These are phyloP conservation scores for Subacronicta megacephala DNA, from an alignment of 2,888 invertebrate species.

Conservation along the genomic window DNA sequence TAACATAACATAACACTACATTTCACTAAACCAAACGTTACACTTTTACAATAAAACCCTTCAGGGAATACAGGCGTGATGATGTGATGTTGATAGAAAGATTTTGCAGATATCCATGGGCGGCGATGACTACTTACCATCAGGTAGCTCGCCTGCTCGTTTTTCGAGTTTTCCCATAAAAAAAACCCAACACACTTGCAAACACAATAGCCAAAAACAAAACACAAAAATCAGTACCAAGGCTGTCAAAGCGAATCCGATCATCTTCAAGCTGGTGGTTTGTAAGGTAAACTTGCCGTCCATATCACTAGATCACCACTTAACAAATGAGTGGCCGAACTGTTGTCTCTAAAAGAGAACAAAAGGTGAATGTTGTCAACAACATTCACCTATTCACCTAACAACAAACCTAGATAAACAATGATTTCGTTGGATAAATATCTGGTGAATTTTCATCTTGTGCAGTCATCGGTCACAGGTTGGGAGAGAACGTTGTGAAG, in stretches of 20 bases:
- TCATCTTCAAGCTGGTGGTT: slow-evolving; percentile 58
- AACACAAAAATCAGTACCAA: slow-evolving; percentile 60
- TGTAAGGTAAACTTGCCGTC: slow-evolving; percentile 54
- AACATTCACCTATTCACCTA: too few relatives aligned
- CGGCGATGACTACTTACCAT: too few relatives aligned
- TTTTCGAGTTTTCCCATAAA: too few relatives aligned
- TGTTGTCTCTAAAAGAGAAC: slow-evolving; percentile 21
- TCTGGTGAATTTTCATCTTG: slow-evolving; percentile 5
- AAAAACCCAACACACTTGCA: too few relatives aligned
- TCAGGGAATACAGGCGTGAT: too few relatives aligned
- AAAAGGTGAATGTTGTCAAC: slow-evolving; percentile 37
- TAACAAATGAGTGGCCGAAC: slow-evolving; percentile 21
- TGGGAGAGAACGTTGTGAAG: too few relatives aligned
- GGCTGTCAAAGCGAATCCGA: slow-evolving; percentile 65
- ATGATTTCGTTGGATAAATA: slow-evolving; percentile 21
- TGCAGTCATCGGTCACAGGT: slow-evolving; percentile 6
- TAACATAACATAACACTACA: too few relatives aligned
- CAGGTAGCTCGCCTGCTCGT: too few relatives aligned
- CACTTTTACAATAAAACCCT: too few relatives aligned
- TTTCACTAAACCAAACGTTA: too few relatives aligned
- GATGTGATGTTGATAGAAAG: too few relatives aligned
- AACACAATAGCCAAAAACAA: not conserved
- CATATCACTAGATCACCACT: slow-evolving; percentile 62
- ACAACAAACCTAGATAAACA: slow-evolving; percentile 25
- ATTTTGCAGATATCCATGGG: too few relatives aligned